A percentile compares a stretch with the other conserved stretches of the same genome.
These are phyloP conservation scores for Gonatopus flavifemur DNA, from an alignment of 1,140 invertebrate species.

Conservation along the genomic window DNA sequence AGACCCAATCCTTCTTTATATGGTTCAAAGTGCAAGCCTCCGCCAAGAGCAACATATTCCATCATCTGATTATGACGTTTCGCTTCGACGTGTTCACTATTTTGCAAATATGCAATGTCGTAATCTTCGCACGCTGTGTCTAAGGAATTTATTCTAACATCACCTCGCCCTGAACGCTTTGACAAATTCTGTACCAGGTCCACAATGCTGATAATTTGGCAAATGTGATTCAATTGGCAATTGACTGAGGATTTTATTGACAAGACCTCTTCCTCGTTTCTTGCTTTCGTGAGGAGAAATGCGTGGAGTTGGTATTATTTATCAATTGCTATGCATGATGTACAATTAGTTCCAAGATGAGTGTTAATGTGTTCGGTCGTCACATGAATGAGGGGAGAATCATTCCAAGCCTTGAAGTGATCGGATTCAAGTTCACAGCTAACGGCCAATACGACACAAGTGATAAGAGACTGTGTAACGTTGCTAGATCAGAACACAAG, in stretches of 20 bases:
- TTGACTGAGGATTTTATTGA: conserved; percentile 45
- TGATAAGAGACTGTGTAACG: too few species aligned
- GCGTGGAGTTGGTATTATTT: too few species aligned
- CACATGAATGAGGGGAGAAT: too few species aligned
- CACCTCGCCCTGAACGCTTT: conserved; percentile 8
- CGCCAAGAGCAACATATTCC: conserved; percentile 37
- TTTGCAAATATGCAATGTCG: conserved; percentile 6
- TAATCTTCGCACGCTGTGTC: conserved; percentile 3
- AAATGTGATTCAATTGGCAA: conserved; percentile 52
- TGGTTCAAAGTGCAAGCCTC: conserved; percentile 40
- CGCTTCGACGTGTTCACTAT: not conserved
- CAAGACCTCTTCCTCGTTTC: too few species aligned
- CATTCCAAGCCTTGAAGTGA: too few species aligned
- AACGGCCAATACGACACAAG: too few species aligned
- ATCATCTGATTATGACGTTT: conserved; percentile 36
- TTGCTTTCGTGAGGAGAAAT: too few species aligned
- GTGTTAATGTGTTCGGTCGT: too few species aligned
- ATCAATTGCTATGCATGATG: too few species aligned
- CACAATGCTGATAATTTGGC: conserved; percentile 54
- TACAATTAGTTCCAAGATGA: too few species aligned
- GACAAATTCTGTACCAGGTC: conserved; percentile 29
- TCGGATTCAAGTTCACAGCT: too few species aligned
- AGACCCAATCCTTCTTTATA: conserved; percentile 38
- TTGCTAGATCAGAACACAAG: too few species aligned
- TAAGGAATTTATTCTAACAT: conserved; percentile 50